Percentiles rank a stretch among this genome's conserved stretches.
Conservation (phyloP, 2,888 invertebrate genomes). For the Synanthedon vespiformis region DNA sequence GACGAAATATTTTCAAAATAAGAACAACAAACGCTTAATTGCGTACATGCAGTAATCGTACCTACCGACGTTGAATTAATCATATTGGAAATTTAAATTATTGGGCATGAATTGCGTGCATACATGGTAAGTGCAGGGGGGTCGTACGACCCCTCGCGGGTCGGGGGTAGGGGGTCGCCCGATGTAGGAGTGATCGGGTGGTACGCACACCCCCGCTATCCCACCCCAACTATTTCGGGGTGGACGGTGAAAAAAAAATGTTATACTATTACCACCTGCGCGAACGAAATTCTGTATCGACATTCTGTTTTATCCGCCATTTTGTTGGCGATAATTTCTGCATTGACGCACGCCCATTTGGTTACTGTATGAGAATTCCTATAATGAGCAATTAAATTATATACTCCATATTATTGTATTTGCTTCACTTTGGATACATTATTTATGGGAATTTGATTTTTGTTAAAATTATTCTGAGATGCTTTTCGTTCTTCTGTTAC, state of each 20-base stretch:
- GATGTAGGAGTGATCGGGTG: constrained; percentile 9
- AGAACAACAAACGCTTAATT: background rate
- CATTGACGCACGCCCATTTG: background rate
- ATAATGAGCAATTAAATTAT: background rate
- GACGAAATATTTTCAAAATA: background rate
- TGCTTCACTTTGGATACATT: too few species aligned
- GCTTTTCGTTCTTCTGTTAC: too few species aligned
- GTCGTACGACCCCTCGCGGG: constrained; percentile 9
- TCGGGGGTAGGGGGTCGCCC: constrained; percentile 10
- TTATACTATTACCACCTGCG: constrained; percentile 63
- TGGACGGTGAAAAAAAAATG: constrained; percentile 57
- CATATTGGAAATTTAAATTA: constrained; percentile 68
- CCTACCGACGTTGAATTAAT: constrained; percentile 41
- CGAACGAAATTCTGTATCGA: constrained; percentile 53
- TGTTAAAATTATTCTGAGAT: too few species aligned
- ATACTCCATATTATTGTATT: too few species aligned
- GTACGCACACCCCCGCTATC: constrained; percentile 51
- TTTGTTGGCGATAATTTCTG: constrained; percentile 27
- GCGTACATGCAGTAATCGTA: background rate
- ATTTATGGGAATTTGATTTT: too few species aligned
- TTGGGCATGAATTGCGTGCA: constrained; percentile 65
- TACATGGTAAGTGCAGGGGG: constrained; percentile 42
- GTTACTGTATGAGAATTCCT: background rate
- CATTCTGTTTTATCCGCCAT: constrained; percentile 53
- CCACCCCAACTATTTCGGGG: constrained; percentile 59